Evolutionary conservation across 2,797 vertebrate species (phyloP).

Genomic region (Brachymystax lenok): DNA sequence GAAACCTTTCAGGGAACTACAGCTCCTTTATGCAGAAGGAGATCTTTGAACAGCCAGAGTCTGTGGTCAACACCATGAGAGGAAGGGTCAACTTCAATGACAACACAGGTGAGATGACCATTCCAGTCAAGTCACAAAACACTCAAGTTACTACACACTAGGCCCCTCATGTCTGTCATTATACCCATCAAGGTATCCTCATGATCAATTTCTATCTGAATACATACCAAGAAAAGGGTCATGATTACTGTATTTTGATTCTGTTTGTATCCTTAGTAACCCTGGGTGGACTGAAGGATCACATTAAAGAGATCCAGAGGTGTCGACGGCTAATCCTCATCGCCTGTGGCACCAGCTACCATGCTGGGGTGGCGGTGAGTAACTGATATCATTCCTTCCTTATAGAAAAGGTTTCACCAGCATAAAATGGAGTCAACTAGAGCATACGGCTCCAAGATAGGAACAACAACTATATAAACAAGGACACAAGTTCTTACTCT

Average conservation of each 20-base stretch:
- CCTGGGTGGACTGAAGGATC: constrained; percentile 94
- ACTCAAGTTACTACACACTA: not conserved
- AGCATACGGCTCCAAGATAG: not conserved
- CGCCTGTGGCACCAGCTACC: constrained; percentile 96
- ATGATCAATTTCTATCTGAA: not conserved
- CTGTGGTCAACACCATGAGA: constrained; percentile 98
- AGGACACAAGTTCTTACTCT: not conserved
- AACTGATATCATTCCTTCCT: not conserved
- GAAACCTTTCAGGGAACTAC: constrained; percentile 85
- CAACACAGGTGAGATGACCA: constrained; percentile 83
- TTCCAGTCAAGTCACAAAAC: constrained; percentile 1
- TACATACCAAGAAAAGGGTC: not conserved
- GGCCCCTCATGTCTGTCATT: not conserved
- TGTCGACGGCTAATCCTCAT: constrained; percentile 95
- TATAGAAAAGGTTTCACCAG: too few relatives aligned
- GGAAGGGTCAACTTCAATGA: constrained; percentile 97
- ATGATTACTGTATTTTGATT: not conserved
- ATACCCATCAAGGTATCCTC: not conserved
- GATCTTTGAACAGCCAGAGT: constrained; percentile 98
- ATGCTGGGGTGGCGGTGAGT: constrained; percentile 89
- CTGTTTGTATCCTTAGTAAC: constrained; percentile 78
- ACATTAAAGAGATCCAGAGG: constrained; percentile 98
- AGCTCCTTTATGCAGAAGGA: constrained; percentile 99
- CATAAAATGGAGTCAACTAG: constrained; percentile 19
- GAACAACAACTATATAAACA: not conserved